Percentiles rank a stretch among this genome's conserved stretches.
Evolutionary conservation across 1,140 invertebrate species (phyloP).

Genomic region (Aphis gossypii): DNA sequence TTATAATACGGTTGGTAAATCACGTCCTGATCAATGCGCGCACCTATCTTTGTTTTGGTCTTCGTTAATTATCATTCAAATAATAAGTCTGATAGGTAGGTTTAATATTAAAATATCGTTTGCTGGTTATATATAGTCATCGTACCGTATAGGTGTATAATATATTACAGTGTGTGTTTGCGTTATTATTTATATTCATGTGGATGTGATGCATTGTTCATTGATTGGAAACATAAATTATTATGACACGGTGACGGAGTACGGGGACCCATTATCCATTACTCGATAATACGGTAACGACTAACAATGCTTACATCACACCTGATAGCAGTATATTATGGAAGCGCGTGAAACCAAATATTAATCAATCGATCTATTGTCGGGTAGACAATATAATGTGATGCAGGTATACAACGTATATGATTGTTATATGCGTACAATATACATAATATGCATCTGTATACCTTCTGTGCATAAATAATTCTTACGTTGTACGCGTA

Average conservation of each 20-base stretch:
- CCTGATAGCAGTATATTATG: background rate
- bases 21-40: background rate
- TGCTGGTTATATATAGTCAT: background rate
- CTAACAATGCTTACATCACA: background rate
- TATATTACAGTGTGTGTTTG: background rate
- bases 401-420: background rate
- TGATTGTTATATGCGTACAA: background rate
- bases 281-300: background rate
- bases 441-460: background rate
- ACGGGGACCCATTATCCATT: background rate
- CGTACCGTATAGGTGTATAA: too few species aligned
- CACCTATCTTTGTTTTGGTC: background rate
- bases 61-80: background rate
- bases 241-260: background rate
- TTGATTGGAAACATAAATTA: conserved; percentile 10
- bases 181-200: conserved; percentile 17
- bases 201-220: conserved; percentile 1
- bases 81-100: background rate
- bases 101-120: background rate
- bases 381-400: background rate
- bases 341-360: background rate
- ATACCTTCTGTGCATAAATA: conserved; percentile 11
- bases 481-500: background rate
- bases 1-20: background rate
- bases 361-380: conserved; percentile 12